A percentile compares a stretch with the other conserved stretches of the same genome.
These are phyloP conservation scores for Bos taurus DNA, from an alignment of 2,113 vertebrate species.

Conservation along the genomic window DNA sequence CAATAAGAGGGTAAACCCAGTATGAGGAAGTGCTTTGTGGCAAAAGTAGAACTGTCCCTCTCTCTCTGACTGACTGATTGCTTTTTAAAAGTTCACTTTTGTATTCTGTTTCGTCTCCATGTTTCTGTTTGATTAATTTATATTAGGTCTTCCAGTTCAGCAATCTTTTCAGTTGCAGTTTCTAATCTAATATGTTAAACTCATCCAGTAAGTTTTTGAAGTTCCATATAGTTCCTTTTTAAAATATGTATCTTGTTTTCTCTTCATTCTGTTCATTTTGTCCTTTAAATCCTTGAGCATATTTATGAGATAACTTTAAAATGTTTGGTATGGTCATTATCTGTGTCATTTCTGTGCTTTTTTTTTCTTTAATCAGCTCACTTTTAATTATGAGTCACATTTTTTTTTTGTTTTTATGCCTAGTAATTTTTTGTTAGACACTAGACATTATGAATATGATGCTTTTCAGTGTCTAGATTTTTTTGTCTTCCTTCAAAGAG, in stretches of 20 bases:
- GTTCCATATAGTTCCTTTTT: not conserved
- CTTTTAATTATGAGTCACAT: not conserved
- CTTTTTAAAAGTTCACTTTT: not conserved
- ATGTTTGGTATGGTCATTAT: not conserved
- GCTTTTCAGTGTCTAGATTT: not conserved
- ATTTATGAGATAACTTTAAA: constrained; percentile 4
- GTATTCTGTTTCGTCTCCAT: not conserved
- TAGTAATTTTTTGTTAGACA: not conserved
- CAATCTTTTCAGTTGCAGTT: not conserved
- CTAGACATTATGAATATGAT: not conserved
- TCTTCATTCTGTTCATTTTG: not conserved
- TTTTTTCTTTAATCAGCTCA: not conserved
- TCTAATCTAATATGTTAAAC: not conserved
- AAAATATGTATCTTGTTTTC: not conserved
- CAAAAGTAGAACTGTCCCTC: not conserved
- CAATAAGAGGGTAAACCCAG: not conserved
- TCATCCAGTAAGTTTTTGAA: not conserved
- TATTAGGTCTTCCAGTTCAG: not conserved
- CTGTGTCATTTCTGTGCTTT: not conserved
- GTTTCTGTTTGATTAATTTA: not conserved
- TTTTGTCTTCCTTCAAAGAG: not conserved
- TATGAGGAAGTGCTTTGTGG: not conserved
- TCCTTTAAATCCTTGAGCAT: not conserved
- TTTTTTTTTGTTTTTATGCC: not conserved
- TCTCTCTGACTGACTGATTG: not conserved